Evolutionary conservation across 2,797 vertebrate genomes (phyloP).

Genomic region (Carduelis carduelis): DNA sequence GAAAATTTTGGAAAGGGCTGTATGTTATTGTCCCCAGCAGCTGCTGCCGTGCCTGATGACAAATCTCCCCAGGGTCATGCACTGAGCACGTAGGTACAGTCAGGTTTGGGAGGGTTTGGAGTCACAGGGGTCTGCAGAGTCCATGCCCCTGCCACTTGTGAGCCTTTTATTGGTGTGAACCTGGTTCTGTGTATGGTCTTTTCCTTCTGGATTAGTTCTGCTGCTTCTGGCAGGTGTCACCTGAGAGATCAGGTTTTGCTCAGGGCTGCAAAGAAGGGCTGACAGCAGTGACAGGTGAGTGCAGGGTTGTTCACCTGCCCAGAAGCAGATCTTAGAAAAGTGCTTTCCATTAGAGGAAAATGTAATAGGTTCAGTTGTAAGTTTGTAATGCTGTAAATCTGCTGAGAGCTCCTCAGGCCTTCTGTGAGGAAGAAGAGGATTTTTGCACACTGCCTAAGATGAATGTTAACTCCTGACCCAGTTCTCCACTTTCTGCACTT

Average conservation of each 20-base stretch:
- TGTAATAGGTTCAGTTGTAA: not conserved
- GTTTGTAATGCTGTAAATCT: not conserved
- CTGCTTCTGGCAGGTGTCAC: not conserved
- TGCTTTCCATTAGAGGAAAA: not conserved
- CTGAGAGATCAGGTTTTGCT: not conserved
- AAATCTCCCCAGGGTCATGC: not conserved
- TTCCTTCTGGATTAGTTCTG: not conserved
- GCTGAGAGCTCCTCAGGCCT: not conserved
- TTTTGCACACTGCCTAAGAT: not conserved
- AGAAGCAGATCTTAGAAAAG: not conserved
- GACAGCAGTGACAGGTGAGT: not conserved
- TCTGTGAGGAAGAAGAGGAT: not conserved
- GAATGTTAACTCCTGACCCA: not conserved
- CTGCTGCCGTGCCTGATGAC: not conserved
- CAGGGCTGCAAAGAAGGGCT: not conserved
- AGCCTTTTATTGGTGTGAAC: not conserved
- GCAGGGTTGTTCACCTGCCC: not conserved
- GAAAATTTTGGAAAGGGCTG: slow-evolving; percentile 46
- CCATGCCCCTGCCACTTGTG: not conserved
- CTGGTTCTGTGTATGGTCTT: accelerated
- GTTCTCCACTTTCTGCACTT: not conserved
- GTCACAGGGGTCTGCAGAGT: not conserved
- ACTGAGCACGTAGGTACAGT: not conserved
- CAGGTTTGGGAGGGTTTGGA: not conserved
- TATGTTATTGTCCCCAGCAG: not conserved